Percentiles rank a stretch among this genome's conserved stretches.
These are phyloP conservation scores for Alethe castanea DNA, from an alignment of 2,113 vertebrate genomes.

Conservation along the genomic window DNA sequence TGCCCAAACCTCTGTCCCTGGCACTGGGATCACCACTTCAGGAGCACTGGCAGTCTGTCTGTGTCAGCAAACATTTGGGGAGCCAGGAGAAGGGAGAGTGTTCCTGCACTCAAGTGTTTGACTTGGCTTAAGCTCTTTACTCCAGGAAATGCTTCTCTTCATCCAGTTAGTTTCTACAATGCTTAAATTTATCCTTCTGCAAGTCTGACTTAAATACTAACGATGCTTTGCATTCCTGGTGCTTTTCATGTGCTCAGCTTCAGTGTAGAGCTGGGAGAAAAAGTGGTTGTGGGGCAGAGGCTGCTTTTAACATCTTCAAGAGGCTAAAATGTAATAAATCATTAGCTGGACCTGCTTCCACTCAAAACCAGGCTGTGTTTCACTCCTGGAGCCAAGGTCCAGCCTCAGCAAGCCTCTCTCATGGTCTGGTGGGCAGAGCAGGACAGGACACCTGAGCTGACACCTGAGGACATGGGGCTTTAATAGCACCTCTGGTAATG, in stretches of 20 bases:
- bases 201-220: constrained; percentile 34
- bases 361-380: neutral
- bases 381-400: neutral
- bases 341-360: neutral
- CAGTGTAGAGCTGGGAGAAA: neutral
- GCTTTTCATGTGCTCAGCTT: neutral
- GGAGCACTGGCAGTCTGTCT: neutral
- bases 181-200: neutral
- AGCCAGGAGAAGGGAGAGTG: neutral
- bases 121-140: neutral
- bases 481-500: neutral
- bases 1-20: neutral
- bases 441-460: neutral
- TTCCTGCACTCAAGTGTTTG: neutral
- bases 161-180: neutral
- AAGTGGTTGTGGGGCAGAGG: neutral
- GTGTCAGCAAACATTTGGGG: accelerated
- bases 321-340: neutral
- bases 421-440: neutral
- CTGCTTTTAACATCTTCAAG: neutral
- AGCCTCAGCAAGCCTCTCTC: neutral
- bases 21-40: neutral
- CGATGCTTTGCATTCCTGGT: neutral
- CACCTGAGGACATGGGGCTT: neutral
- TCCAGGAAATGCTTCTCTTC: neutral